phyloP scores from a whole-genome alignment of 2,797 vertebrate species.

The Saxicola maurus region DNA sequence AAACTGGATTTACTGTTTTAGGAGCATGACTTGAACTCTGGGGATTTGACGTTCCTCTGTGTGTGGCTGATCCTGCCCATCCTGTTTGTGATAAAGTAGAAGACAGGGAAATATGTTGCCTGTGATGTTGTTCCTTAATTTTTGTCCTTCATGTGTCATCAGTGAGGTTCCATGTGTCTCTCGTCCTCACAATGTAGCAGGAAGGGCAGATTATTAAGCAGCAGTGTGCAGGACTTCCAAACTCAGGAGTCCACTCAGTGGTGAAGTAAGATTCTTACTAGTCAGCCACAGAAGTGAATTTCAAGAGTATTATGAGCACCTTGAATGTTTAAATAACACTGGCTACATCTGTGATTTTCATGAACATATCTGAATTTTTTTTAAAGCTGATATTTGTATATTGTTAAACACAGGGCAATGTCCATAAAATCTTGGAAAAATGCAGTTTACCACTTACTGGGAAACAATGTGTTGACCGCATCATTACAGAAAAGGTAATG shows the following conservation, averaged over 20 bases:
- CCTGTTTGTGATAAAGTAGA: not conserved
- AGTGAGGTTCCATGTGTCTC: not conserved
- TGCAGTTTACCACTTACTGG: constrained; percentile 92
- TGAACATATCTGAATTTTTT: not conserved
- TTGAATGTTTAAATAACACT: not conserved
- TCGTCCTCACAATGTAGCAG: not conserved
- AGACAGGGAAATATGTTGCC: not conserved
- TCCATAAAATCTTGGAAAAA: constrained; percentile 93
- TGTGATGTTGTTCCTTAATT: not conserved
- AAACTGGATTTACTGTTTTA: not conserved
- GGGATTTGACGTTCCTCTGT: not conserved
- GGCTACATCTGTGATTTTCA: not conserved
- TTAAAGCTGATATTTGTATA: not conserved
- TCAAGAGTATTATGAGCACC: not conserved
- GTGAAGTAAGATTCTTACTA: not conserved
- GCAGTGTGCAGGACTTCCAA: not conserved
- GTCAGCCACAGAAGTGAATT: not conserved
- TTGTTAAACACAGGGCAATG: constrained; percentile 81
- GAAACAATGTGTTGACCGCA: constrained; percentile 92
- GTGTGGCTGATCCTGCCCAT: not conserved
- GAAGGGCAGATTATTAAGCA: not conserved
- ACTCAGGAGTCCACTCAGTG: not conserved
- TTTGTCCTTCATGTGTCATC: not conserved
- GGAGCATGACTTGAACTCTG: not conserved
- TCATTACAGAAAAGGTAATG: constrained; percentile 96